Conservation (phyloP, 2,113 vertebrate genomes). For the Falco punctatus region DNA sequence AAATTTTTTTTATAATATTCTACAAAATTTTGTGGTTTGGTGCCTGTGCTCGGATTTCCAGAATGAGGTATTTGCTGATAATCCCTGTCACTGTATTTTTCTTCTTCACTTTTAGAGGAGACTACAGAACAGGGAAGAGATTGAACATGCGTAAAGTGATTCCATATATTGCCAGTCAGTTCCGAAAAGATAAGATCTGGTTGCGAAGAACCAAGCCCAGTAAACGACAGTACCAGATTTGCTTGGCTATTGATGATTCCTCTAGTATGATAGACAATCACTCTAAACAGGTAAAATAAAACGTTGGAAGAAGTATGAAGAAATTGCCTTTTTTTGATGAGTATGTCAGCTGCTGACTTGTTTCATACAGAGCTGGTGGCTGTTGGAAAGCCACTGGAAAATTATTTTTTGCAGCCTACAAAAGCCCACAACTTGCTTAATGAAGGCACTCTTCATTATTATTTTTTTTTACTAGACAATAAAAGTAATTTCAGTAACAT, state of each 20-base stretch:
- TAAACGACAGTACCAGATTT: constrained; percentile 97
- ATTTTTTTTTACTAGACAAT: not conserved
- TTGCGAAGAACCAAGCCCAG: constrained; percentile 95
- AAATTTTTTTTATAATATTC: not conserved
- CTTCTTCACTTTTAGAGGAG: constrained; percentile 80
- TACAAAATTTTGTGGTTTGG: not conserved
- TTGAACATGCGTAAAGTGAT: constrained; percentile 99
- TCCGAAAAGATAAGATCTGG: constrained; percentile 99
- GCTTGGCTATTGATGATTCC: constrained; percentile 95
- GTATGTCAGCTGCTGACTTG: not conserved
- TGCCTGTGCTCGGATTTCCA: not conserved
- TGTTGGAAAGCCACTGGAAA: not conserved
- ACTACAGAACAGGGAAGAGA: constrained; percentile 95
- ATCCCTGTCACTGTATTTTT: not conserved
- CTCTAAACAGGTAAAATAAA: constrained; percentile 89
- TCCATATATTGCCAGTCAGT: constrained; percentile 96
- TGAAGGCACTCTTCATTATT: not conserved
- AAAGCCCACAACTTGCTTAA: not conserved
- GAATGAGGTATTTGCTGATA: not conserved
- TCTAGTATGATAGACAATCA: constrained; percentile 99
- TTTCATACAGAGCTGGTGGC: not conserved
- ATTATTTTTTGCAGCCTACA: not conserved
- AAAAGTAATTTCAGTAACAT: not conserved
- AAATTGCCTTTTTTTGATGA: not conserved
- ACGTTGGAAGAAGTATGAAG: not conserved